These are phyloP conservation scores for Drosophila fulvimacula DNA, from an alignment of 2,888 invertebrate species.

Conservation along the genomic window DNA sequence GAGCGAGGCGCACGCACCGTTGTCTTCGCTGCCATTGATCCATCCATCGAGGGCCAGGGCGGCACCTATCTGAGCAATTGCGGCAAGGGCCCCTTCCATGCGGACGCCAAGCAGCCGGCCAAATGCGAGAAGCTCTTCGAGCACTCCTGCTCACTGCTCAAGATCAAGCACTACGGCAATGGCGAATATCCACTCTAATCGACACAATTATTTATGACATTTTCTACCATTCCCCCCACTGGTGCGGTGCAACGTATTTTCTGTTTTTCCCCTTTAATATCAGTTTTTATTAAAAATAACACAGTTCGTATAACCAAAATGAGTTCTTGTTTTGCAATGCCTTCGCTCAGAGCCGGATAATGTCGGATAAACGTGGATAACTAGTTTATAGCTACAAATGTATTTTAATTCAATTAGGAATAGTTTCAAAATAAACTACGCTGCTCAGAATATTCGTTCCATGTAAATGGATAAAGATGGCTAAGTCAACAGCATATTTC, in stretches of 20 bases:
- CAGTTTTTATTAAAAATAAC: conserved; percentile 9
- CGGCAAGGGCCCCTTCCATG: conserved; percentile 86
- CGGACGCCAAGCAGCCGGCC: conserved; percentile 86
- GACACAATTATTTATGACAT: background rate
- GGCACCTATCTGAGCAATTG: conserved; percentile 94
- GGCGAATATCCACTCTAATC: conserved; percentile 41
- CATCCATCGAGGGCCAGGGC: conserved; percentile 89
- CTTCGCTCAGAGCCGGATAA: conserved; percentile 30
- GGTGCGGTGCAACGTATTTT: conserved; percentile 66
- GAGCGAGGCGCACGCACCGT: conserved; percentile 92
- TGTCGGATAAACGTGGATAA: conserved; percentile 33
- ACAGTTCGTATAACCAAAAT: conserved; percentile 1
- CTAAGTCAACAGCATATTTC: background rate
- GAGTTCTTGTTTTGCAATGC: conserved; percentile 13
- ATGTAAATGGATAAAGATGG: background rate
- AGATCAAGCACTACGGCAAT: conserved; percentile 85
- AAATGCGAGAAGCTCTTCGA: conserved; percentile 89
- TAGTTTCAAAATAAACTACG: conserved; percentile 7
- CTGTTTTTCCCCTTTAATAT: conserved; percentile 17
- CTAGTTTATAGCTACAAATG: conserved; percentile 25
- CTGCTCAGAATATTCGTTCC: conserved; percentile 17
- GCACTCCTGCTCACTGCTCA: conserved; percentile 88
- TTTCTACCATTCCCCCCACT: conserved; percentile 30
- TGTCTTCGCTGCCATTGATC: conserved; percentile 90
- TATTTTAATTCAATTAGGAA: conserved; percentile 17